These are phyloP conservation scores for Opisthocomus hoazin DNA, from an alignment of 2,113 vertebrate species.

Conservation along the genomic window DNA sequence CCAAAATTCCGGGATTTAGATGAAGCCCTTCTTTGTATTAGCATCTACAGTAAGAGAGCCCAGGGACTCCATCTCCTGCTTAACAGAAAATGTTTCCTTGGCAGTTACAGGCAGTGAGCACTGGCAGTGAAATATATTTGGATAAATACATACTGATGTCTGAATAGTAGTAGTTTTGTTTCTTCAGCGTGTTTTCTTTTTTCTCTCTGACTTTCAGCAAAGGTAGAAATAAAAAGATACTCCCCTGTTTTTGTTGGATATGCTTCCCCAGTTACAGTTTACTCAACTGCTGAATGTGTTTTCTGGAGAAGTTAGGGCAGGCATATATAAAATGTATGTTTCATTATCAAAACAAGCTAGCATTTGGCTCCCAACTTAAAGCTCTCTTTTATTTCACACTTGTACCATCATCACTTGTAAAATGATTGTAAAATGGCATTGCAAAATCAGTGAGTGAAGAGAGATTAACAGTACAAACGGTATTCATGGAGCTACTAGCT, in stretches of 20 bases:
- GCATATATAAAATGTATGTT: background rate
- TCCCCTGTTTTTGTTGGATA: slow-evolving; percentile 3
- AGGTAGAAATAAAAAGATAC: background rate
- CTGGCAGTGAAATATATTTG: slow-evolving; percentile 9
- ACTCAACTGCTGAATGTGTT: background rate
- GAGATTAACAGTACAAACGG: background rate
- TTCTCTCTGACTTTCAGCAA: slow-evolving; percentile 1
- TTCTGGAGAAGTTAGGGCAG: slow-evolving; percentile 8
- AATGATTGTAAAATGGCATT: background rate
- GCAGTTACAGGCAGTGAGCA: background rate
- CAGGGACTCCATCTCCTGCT: background rate
- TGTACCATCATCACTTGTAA: background rate
- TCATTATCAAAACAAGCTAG: background rate
- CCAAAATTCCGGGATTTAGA: background rate
- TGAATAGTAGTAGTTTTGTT: slow-evolving; percentile 29
- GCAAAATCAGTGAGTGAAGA: background rate
- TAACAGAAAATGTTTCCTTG: slow-evolving; percentile 18
- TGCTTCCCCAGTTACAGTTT: background rate
- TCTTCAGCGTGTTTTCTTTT: slow-evolving; percentile 7
- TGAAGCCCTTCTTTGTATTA: slow-evolving; percentile 18
- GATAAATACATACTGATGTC: background rate
- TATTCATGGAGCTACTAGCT: background rate
- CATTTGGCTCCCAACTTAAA: background rate
- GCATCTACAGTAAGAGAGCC: background rate
- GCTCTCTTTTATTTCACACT: background rate